A percentile compares a stretch with the other conserved stretches of the same genome.
phyloP scores from a whole-genome alignment of 1,140 invertebrate genomes.

The Eciton burchellii region DNA sequence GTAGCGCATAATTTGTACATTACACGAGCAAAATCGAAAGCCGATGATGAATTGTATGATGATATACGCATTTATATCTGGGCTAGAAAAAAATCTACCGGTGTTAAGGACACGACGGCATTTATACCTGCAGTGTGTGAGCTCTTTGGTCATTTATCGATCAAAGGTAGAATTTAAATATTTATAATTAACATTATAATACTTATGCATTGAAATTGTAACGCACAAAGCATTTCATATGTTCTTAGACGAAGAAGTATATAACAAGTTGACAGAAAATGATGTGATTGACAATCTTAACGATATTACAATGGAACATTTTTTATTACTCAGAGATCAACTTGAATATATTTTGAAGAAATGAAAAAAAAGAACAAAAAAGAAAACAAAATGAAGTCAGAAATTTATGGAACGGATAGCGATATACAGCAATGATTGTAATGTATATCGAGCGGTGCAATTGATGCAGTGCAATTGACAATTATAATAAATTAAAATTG shows the following conservation, averaged over 20 bases:
- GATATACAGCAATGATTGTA: no score
- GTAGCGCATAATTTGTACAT: conserved; percentile 90
- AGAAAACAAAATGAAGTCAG: no score
- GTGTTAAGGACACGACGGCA: conserved; percentile 85
- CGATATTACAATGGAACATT: conserved; percentile 82
- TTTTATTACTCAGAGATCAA: conserved; percentile 74
- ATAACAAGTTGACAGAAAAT: conserved; percentile 80
- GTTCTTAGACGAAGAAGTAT: conserved; percentile 84
- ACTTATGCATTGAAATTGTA: neutral
- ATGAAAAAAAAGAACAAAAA: conserved; percentile 14
- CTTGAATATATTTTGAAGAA: conserved; percentile 52
- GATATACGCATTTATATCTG: conserved; percentile 88
- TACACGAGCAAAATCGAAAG: conserved; percentile 85
- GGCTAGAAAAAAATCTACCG: conserved; percentile 86
- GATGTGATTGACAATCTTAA: conserved; percentile 81
- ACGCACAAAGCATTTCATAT: conserved; percentile 21
- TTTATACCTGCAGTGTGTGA: conserved; percentile 89
- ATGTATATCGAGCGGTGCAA: no score
- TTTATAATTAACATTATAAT: conserved; percentile 59
- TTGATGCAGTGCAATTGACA: no score
- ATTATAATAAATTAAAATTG: no score
- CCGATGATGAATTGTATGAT: conserved; percentile 69
- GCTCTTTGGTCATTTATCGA: conserved; percentile 89
- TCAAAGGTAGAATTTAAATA: conserved; percentile 86
- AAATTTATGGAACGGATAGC: no score